Base-by-base conservation (phyloP, 2,888 invertebrate species). In the Choreutis nemorana region DNA sequence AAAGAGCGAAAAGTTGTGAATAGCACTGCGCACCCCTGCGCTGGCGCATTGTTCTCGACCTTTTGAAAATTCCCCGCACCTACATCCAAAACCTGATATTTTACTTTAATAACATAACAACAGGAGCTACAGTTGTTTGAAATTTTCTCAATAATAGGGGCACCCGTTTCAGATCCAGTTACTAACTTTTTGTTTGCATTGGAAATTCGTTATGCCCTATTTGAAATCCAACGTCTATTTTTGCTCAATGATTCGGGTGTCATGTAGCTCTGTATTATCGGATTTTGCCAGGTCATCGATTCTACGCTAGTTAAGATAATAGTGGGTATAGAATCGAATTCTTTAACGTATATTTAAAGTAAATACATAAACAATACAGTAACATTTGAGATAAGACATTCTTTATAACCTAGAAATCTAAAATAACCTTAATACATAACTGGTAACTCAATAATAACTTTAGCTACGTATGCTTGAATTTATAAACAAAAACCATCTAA, bases 1-100 rank as follows among this genome's bases (percentile, higher is more conserved):
- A 78, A 77, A 78, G 72, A 78, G 73, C 75, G 73, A 75, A 72
- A 70, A 75, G 61, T 73, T 65, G 70, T 75, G 72, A 75, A 75
- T 70, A 8, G 12, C 5, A 52, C 42, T 50, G 51, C 58, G 65
- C 67, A 68, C 72, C 71, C 73, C 59, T 61, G 61, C 56, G 48
- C 48, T 21, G 31, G 47, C 42, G 51, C 62, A 62, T 72, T 70
- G 68, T 72, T 53, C 49, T 26, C 41, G 41, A 48, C 44, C 51
- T 55, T 33, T 34, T 40, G 50, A 42, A 46, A 33, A 31, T 35
- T 31, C 20, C 30, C 28, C 14, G 16, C 10, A 28, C 5, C 4
- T 6, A 13, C 31, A 15, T 2, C 9, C 13, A 10, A 22, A 18
- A 18, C 26, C n/a, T n/a, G 3, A 55, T 26, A 46, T 29, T 45